Base-by-base conservation (phyloP, 1,140 invertebrate genomes). In the Brachionus paranguensis region DNA sequence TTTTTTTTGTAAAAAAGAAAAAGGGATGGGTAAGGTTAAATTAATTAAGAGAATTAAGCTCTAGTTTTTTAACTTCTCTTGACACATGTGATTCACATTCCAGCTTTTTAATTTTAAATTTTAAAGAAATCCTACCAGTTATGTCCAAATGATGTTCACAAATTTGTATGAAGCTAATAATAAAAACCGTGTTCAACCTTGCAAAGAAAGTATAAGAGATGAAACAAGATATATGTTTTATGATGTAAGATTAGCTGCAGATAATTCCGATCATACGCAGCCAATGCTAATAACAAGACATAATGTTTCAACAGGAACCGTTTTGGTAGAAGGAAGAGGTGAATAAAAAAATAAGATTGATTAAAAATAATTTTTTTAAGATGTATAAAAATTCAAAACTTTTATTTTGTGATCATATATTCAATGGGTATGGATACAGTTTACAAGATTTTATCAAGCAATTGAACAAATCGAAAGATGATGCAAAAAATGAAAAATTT, bases 361-460 rank as follows among this genome's bases (percentile, higher is more conserved):
- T 76, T 65, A 14, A 65, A 65, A n/a, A 33, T n/a, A 74, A 2
- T 76, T 20, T 53, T n/a, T 86, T 86, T 24, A 85, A 89, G 88
- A 89, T 89, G 24, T 89, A 88, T 84, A 85, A 85, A 60, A 85
- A 86, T 84, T 86, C 87, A 24, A 86, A 86, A 24, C 81, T 89
- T 11, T 45, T 88, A 45, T 89, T 89, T 84, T 89, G 88, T 87
- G 88, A 89, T 84, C 88, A 88, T 79, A 89, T 89, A 60, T 88
- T 89, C 78, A 89, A 89, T 85, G 88, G 88, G 37, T 89, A 89
- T 86, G 88, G 88, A 11, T 88, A 87, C 79, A 81, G 70, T 17
- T 86, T 84, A 37, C 88, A 87, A 85, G 88, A 89, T 81, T 89
- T 89, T 83, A 85, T 87, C 60, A 89, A 89, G 79, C 88, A 89